Conservation (phyloP, 1,140 invertebrate species). For the Drosophila repleta region DNA sequence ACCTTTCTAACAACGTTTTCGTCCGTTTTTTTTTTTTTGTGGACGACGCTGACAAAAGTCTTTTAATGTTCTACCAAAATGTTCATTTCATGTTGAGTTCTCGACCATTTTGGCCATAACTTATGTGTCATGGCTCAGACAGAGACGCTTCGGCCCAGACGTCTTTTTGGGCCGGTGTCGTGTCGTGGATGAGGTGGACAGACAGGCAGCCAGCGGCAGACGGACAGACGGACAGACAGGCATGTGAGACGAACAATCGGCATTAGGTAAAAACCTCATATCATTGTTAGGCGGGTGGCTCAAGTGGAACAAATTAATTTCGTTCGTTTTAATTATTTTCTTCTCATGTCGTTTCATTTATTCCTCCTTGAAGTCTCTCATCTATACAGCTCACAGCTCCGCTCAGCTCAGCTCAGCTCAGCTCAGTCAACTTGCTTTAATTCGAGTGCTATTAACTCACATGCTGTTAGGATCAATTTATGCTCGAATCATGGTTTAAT, state of each 20-base stretch:
- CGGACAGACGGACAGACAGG: constrained; percentile 3
- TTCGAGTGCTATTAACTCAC: constrained; percentile 69
- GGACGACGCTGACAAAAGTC: constrained; percentile 30
- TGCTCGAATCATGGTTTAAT: constrained; percentile 66
- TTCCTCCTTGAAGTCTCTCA: constrained; percentile 3
- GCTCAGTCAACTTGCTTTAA: constrained; percentile 59
- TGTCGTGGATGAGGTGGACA: constrained; percentile 26
- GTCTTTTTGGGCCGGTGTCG: constrained; percentile 11
- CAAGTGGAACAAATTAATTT: constrained; percentile 82
- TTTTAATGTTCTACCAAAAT: constrained; percentile 51
- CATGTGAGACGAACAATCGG: constrained; percentile 31
- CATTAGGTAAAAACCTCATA: constrained; percentile 55
- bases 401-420: no score
- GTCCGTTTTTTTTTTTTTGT: not conserved
- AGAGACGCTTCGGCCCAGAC: constrained; percentile 49
- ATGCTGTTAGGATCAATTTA: constrained; percentile 50
- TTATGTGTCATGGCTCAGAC: constrained; percentile 61
- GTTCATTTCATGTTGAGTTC: constrained; percentile 53
- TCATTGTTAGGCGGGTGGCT: constrained; percentile 79
- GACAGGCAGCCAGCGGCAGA: not conserved
- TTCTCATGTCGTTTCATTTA: constrained; percentile 14
- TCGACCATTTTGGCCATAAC: constrained; percentile 47
- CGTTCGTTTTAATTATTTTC: constrained; percentile 71
- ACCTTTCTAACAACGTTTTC: not conserved
- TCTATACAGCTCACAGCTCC: no score